Percentiles rank a stretch among this genome's conserved stretches.
These are phyloP conservation scores for Catharus bicknelli DNA, from an alignment of 2,113 vertebrate genomes.

Conservation along the genomic window DNA sequence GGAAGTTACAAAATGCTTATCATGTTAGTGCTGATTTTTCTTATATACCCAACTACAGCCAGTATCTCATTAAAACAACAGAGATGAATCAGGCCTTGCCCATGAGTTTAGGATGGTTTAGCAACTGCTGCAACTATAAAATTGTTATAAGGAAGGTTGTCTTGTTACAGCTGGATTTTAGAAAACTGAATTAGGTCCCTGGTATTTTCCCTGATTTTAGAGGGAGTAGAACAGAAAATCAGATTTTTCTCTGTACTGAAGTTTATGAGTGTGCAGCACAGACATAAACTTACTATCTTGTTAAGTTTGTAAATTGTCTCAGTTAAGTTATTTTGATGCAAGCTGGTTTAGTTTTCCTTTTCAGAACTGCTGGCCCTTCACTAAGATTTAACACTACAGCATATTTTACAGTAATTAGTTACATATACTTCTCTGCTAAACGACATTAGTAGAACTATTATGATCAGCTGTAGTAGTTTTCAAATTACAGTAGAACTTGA, in stretches of 20 bases:
- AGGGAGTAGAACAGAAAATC: neutral
- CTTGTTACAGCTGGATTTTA: neutral
- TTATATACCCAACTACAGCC: neutral
- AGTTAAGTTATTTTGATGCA: neutral
- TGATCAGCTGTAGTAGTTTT: neutral
- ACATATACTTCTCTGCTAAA: neutral
- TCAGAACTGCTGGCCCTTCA: neutral
- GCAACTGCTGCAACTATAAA: neutral
- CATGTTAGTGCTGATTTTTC: neutral
- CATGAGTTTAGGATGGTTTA: neutral
- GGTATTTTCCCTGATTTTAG: neutral
- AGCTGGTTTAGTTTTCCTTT: neutral
- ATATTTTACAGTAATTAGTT: neutral
- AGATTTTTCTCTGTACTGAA: neutral
- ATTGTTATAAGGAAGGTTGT: neutral
- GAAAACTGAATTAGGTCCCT: neutral
- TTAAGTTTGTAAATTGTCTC: neutral
- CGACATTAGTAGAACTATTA: neutral
- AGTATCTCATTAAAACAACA: neutral
- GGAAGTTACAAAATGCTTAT: constrained; percentile 7
- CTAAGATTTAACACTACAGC: neutral
- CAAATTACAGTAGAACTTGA: neutral
- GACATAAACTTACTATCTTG: neutral
- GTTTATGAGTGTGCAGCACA: neutral
- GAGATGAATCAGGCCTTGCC: neutral